Base-by-base conservation (phyloP, 2,113 vertebrate species). In the Gymnogyps californianus region DNA sequence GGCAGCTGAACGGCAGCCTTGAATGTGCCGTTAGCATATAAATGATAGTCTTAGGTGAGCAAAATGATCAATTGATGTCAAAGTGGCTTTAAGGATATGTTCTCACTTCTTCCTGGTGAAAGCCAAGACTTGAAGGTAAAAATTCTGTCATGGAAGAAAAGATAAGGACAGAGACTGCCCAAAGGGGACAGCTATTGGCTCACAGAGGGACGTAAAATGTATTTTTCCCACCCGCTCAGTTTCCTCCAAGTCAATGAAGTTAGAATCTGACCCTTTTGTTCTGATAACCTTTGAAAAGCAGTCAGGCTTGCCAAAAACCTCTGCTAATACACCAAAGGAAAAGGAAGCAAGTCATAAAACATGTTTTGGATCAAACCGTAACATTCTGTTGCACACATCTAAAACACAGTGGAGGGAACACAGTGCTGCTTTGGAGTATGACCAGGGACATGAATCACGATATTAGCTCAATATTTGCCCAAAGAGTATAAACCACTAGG, bases 391-490 rank as follows among this genome's bases (percentile, higher is more conserved):
- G 80, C 80, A 57, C 19, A 66, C 25, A 89, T 89, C 49, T 84
- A 44, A 95, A 97, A 89, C 54, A 49, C 65, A 59, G 74, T 55
- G 58, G 61, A 96, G 62, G 55, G 91, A 97, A 94, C 96, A 76
- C 26, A 94, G 76, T 79, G 88, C 3, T 40, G 71, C 89, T 96
- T 89, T 90, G 71, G 72, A 92, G 70, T 38, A 58, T 66, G 64
- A 66, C 88, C 94, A 70, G 74, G 32, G 62, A 92, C 49, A 54
- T 95, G 93, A 96, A 94, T 93, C 91, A 93, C 0, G 25, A 8
- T 81, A 90, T 90, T 93, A 95, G 89, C 66, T 95, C 94, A 94
- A 94, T 95, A 95, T 97, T 97, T 97, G 87, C 87, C 84, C 55
- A 70, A 89, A 94, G 46, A 79, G 47, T 76, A 86, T 85, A 91